phyloP scores from a whole-genome alignment of 2,113 vertebrate genomes.

The Syngnathoides biaculeatus region DNA sequence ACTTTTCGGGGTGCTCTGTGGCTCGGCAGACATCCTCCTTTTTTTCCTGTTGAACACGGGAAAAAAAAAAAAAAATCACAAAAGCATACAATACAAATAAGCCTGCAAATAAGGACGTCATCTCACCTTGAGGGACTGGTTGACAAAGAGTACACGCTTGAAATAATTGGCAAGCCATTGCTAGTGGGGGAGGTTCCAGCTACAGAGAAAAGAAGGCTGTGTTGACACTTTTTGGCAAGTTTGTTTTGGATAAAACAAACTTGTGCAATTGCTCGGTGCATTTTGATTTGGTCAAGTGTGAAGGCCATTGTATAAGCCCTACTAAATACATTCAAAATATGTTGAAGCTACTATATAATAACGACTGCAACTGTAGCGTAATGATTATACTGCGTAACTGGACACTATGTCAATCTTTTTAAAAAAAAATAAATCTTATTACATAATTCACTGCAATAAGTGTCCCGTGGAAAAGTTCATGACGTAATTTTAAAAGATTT shows the following conservation, averaged over 20 bases:
- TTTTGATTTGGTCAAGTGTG: not conserved
- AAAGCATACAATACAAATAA: not conserved
- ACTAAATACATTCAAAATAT: too few species aligned
- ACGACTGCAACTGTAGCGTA: too few species aligned
- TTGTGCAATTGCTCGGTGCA: not conserved
- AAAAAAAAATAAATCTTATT: too few species aligned
- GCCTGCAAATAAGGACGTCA: not conserved
- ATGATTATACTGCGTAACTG: too few species aligned
- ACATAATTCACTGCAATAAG: too few species aligned
- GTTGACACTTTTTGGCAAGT: not conserved
- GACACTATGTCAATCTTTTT: too few species aligned
- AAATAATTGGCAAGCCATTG: constrained; percentile 1
- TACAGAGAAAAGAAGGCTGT: not conserved
- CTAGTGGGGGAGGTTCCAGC: not conserved
- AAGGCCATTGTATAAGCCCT: not conserved
- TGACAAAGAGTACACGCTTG: constrained; percentile 1
- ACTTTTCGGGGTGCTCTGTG: too few species aligned
- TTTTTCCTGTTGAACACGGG: not conserved
- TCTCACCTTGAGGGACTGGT: not conserved
- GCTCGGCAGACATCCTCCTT: not conserved
- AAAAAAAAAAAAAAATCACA: too few species aligned
- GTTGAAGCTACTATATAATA: too few species aligned
- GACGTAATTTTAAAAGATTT: too few species aligned
- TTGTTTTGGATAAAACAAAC: not conserved
- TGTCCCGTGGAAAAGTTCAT: too few species aligned